Evolutionary conservation across 2,113 vertebrate genomes (phyloP), one percentile per base, ranked within the genome.

Genomic region (Electrona antarctica): DNA sequence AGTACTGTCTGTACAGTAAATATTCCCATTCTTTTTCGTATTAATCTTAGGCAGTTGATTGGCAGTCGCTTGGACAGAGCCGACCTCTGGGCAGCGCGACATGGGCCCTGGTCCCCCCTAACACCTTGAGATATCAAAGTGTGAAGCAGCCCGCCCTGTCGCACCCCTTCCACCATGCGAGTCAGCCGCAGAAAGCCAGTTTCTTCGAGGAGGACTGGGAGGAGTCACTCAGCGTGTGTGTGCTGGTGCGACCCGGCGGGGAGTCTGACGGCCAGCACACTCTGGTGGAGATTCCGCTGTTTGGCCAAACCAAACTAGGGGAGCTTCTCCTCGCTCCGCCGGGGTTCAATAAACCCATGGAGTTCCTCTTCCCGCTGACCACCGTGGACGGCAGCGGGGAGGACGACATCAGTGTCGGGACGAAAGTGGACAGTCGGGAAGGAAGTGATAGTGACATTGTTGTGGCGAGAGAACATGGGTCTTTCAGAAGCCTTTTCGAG

Each of bases 401-500:
- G 69, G 95, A 96, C 2, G 93, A 94, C 72, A 94, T 95, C 67
- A 90, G 57, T 33, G 69, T 89, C 77, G 76, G 60, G 71, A 5
- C 28, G 29, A 79, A 66, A 11, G 45, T 21, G 4, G 66, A 41
- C 46, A 64, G 58, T 64, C 62, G 72, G 13, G 60, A 28, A 52
- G 60, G 14, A n/a, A 57, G 13, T 3, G 0, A 6, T 2, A 70
- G 2, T 2, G 57, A 86, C 75, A 52, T 5, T 12, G 67, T 5
- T 12, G 67, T 57, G 60, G 78, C 60, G 84, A 86, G 7, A 46
- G 91, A 92, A 73, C 84, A 91, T 3, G 90, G 92, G 48, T 93
- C 93, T 11, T 93, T 97, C 77, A 75, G 92, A 29, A 94, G 83
- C 78, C 90, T 95, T 60, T 95, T 96, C 77, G 90, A 95, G 73